Base-by-base conservation (phyloP, 2,113 vertebrate species). In the Plotosus lineatus region DNA sequence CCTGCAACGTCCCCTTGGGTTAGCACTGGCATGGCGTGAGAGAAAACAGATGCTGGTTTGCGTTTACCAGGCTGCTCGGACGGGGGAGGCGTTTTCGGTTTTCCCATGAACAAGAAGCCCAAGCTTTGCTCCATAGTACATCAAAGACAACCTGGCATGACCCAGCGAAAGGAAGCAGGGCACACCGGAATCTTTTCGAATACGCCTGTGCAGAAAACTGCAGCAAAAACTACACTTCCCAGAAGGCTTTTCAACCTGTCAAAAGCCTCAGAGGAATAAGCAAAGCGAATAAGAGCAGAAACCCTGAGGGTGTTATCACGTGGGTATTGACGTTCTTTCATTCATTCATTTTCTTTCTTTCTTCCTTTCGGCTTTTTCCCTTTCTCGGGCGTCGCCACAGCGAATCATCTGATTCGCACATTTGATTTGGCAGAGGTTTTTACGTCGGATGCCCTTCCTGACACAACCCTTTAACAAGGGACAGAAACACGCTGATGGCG, bases 1-100 rank as follows among this genome's bases (percentile, higher is more conserved):
- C 91, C 92, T 93, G 86, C 89, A 89, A 92, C 92, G 94, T 95
- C 95, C 94, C 91, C 90, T 90, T 91, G 89, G 88, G 92, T 94
- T 94, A 94, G 90, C 88, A 88, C 84, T 80, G 83, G 92, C 93
- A 92, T 90, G 87, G 90, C 65, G 86, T 95, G 94, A 96, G 92
- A 93, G 93, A 89, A 94, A 95, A 87, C 95, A 96, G 94, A 94
- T 83, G 84, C 87, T 71, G 55, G 89, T 79, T 87, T 90, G 90
- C 71, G 91, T 94, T 89, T 89, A 85, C 92, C 88, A 90, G 84
- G 81, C 88, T 87, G 88, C 76, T 65, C 38, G 38, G 79, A 58
- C 51, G 65, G 80, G 77, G 61, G 44, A 1, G 48, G 75, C 38
- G 36, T 55, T n/a, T n/a, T 46, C 40, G 21, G 31, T 42, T 80